Conservation (phyloP, 2,113 vertebrate species). For the Psammodynastes pulverulentus region DNA sequence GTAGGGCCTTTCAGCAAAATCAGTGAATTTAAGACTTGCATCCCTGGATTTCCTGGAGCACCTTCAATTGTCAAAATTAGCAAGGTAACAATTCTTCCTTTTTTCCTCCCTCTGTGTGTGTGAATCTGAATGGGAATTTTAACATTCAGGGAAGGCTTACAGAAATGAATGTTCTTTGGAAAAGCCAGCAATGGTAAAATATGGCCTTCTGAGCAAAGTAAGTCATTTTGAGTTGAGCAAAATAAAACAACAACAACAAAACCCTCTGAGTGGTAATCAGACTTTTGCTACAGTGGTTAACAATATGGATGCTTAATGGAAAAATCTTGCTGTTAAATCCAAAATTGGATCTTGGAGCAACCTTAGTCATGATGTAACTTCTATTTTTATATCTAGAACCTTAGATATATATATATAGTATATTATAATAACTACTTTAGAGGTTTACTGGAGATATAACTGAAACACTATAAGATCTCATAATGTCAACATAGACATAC, state of each 20-base stretch:
- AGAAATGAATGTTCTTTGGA: neutral
- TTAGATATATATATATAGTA: neutral
- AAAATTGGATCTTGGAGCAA: neutral
- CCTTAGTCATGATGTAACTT: neutral
- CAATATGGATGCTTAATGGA: neutral
- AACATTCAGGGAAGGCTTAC: neutral
- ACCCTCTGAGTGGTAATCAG: neutral
- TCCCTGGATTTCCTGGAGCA: slow-evolving; percentile 94
- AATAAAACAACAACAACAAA: neutral
- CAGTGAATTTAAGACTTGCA: slow-evolving; percentile 95
- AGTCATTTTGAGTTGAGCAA: neutral
- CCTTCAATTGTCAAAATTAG: slow-evolving; percentile 94
- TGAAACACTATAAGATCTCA: neutral
- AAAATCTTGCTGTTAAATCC: neutral
- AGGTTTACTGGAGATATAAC: neutral
- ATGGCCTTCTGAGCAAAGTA: neutral
- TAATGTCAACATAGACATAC: neutral
- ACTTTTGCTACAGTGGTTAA: neutral
- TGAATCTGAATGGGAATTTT: slow-evolving; percentile 1
- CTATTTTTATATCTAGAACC: neutral
- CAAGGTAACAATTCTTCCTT: slow-evolving; percentile 76
- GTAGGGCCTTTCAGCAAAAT: slow-evolving; percentile 88
- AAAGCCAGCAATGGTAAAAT: neutral
- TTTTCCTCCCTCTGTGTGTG: neutral
- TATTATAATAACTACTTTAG: neutral